Base-by-base conservation (phyloP, 2,888 invertebrate genomes). In the Drosophila atripex region DNA sequence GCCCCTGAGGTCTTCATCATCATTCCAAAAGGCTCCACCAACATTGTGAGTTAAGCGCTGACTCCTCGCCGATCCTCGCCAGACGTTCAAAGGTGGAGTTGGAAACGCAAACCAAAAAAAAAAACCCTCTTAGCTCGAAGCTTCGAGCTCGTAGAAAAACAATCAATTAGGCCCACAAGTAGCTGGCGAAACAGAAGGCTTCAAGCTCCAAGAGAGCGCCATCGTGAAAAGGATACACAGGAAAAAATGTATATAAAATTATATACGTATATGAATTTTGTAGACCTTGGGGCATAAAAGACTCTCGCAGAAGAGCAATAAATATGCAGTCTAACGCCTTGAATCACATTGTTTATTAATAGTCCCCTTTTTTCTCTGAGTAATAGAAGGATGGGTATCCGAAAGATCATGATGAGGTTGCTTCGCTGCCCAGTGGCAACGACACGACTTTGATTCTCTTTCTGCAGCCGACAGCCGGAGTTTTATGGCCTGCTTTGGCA, bases 1-100 rank as follows among this genome's bases (percentile, higher is more conserved):
- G 79, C 78, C 88, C 90, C 89, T 89, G 88, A 90, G 90, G 90
- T 90, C 89, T 90, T 89, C 85, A 89, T 89, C 82, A 82, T 49
- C 57, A 66, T n/a, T 39, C 21, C 41, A 32, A n/a, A 51, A 35
- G 35, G 35, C n/a, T 35, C 30, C 39, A 12, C 69, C 69, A 57
- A 72, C 64, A 59, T 59, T 71, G 65, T 64, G 59, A 39, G 58
- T 11, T 16, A 49, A 52, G 41, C 32, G 35, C n/a, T 35, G 35
- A n/a, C n/a, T 57, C 35, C 35, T 41, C 14, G 28, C 45, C 38
- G 39, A 66, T 70, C 69, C 69, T 71, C 35, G 50, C 53, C 60
- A 59, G 52, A 30, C 63, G 61, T 50, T 28, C 16, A 38, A 38
- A 39, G 35, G n/a, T 46, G 23, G 28, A 43, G n/a, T 9, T 21